Base-by-base conservation (phyloP, 2,888 invertebrate genomes). In the Rotaria macrura region DNA sequence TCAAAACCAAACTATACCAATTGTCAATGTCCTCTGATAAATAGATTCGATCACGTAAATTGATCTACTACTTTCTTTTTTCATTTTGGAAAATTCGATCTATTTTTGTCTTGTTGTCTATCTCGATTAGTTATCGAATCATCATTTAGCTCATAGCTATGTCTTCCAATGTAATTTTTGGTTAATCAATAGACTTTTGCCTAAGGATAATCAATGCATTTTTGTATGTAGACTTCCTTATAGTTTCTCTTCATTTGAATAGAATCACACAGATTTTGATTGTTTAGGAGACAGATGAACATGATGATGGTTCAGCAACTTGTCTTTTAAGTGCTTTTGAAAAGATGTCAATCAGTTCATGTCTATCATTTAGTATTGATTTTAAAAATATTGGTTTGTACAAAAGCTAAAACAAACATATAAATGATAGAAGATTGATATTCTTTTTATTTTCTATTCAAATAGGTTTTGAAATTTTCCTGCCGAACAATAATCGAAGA, bases 171-270 rank as follows among this genome's bases (percentile, higher is more conserved):
- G 79, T 79, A 79, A 79, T 79, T 79, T 43, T 12, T 79, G 79
- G 79, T 79, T 79, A 79, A 79, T 79, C 10, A 43, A 79, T 65
- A 65, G 65, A 65, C 65, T 65, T 65, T 65, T 65, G 65, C 65
- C 65, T 65, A 12, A 34, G 65, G 65, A 65, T 34, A 65, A 65
- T 29, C 34, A 34, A 65, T 65, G 65, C 65, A 65, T 29, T 34
- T 65, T 65, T 65, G 65, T 65, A 65, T 34, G 65, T 65, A 65
- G 65, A 65, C 5, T 29, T 29, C 47, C 47, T 47, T 17, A 6
- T 34, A 34, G 17, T 34, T 34, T 6, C 23, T 52, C 52, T 52
- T 34, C 9, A 20, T 2, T 65, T 3, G 5, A 29, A 1, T 14
- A 65, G 0, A n/a, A 65, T 65, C 0, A 14, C 14, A 65, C 1